Conservation (phyloP, 2,797 vertebrate genomes). For the Phoebastria nigripes region DNA sequence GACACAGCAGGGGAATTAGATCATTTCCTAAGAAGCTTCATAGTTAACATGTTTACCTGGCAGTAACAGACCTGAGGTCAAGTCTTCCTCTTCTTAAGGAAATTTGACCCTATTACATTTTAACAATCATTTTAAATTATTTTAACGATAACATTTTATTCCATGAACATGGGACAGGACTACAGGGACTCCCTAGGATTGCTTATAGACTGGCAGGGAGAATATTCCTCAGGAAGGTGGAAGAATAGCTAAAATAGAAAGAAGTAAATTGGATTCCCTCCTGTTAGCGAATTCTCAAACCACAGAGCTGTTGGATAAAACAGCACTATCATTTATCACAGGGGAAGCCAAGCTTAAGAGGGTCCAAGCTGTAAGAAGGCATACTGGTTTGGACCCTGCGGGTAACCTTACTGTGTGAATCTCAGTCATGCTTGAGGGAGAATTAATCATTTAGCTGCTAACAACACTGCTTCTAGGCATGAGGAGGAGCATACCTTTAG, state of each 20-base stretch:
- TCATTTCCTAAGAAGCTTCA: background rate
- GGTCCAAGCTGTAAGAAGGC: background rate
- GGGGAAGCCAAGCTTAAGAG: background rate
- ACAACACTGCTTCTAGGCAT: background rate
- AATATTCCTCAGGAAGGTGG: background rate
- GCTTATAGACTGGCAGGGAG: background rate
- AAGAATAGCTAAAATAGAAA: background rate
- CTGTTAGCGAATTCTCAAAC: background rate
- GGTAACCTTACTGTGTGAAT: background rate
- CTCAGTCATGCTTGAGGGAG: background rate
- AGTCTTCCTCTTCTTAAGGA: background rate
- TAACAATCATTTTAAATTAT: background rate
- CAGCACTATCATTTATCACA: background rate
- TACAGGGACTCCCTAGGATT: background rate
- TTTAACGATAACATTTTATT: background rate
- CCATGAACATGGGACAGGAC: background rate
- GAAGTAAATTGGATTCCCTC: background rate
- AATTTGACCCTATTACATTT: background rate
- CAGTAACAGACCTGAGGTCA: background rate
- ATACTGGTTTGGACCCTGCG: background rate
- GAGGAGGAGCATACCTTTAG: background rate
- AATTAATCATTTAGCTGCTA: slow-evolving; percentile 12
- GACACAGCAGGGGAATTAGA: background rate
- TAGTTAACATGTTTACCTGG: background rate
- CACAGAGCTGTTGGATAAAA: background rate